A percentile compares a stretch with the other conserved stretches of the same genome.
These are phyloP conservation scores for Meriones unguiculatus DNA, from an alignment of 2,113 vertebrate genomes.

Conservation along the genomic window DNA sequence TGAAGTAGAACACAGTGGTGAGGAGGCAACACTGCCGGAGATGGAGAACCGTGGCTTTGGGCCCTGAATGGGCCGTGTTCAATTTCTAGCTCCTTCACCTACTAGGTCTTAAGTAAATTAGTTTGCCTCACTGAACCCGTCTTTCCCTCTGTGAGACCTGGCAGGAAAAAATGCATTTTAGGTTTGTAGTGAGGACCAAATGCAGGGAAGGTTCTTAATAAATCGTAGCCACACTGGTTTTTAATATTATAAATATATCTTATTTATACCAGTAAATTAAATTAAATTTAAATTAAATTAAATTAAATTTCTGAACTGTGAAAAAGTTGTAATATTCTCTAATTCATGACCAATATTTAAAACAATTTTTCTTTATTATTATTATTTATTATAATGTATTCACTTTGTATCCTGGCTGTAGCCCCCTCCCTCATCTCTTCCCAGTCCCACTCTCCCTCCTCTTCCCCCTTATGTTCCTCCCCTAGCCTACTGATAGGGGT, in stretches of 20 bases:
- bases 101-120: background rate
- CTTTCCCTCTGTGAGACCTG: background rate
- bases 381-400: too few species aligned
- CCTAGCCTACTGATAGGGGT: too few species aligned
- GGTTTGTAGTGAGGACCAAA: background rate
- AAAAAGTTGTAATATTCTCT: background rate
- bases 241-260: background rate
- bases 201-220: background rate
- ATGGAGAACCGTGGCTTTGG: background rate
- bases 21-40: background rate
- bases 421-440: too few species aligned
- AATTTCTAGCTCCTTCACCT: background rate
- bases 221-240: background rate
- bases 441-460: too few species aligned
- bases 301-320: background rate
- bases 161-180: background rate
- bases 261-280: background rate
- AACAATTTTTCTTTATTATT: too few species aligned
- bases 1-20: background rate
- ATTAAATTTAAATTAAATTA: too few species aligned
- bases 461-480: too few species aligned
- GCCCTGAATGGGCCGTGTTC: background rate
- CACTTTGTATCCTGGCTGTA: too few species aligned
- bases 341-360: background rate
- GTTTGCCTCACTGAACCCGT: background rate